Evolutionary conservation across 1,140 invertebrate genomes (phyloP).

Genomic region (Drosophila tristis): DNA sequence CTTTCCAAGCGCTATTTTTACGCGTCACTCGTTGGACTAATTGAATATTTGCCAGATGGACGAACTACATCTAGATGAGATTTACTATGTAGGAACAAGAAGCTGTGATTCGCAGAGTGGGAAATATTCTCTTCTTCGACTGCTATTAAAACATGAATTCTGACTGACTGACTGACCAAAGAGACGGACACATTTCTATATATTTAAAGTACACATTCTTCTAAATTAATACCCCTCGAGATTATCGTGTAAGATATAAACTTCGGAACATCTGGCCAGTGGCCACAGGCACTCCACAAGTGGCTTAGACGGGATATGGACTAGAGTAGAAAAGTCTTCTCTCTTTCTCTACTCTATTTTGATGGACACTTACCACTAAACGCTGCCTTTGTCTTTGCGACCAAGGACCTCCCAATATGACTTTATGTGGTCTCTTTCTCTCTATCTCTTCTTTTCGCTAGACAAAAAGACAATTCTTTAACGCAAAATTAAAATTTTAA

Average conservation of each 20-base stretch:
- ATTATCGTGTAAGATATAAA: conserved; percentile 15
- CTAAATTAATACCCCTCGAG: too few relatives aligned
- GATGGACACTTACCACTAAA: conserved; percentile 71
- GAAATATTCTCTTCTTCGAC: too few relatives aligned
- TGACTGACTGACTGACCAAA: too few relatives aligned
- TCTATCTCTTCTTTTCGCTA: conserved; percentile 52
- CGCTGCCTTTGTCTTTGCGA: conserved; percentile 45
- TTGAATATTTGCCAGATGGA: conserved; percentile 71
- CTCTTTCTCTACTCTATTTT: conserved; percentile 37
- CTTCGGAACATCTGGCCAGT: conserved; percentile 42
- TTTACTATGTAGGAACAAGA: too few relatives aligned
- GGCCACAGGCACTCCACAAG: conserved; percentile 23
- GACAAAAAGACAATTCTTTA: conserved; percentile 65
- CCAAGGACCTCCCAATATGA: conserved; percentile 77
- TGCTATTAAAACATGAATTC: too few relatives aligned
- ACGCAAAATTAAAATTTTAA: conserved; percentile 75
- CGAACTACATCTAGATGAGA: conserved; percentile 4
- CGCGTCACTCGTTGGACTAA: conserved; percentile 65
- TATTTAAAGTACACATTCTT: too few relatives aligned
- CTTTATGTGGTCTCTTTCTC: conserved; percentile 67
- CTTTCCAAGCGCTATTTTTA: conserved; percentile 55
- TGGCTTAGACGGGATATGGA: conserved; percentile 35
- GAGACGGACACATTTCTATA: too few relatives aligned
- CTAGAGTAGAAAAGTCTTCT: not conserved
- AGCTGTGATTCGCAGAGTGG: too few relatives aligned